phyloP scores from a whole-genome alignment of 2,888 invertebrate genomes.

The Polia nebulosa region DNA sequence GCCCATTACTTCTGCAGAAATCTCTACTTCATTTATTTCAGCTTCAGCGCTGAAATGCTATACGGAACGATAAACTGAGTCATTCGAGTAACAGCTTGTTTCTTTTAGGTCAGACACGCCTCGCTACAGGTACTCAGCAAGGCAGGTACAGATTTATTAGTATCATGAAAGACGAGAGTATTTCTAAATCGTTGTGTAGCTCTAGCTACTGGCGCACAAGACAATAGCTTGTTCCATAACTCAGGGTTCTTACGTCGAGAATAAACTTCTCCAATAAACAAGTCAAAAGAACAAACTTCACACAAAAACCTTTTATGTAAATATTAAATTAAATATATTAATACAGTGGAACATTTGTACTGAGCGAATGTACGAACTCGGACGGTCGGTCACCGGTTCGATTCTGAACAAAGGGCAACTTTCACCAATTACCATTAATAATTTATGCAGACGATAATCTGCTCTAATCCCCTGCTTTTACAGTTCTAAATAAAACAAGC shows the following conservation, averaged over 20 bases:
- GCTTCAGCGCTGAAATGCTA: too few species aligned
- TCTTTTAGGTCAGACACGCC: not conserved
- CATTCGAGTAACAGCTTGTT: too few species aligned
- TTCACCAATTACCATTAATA: conserved; percentile 50
- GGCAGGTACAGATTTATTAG: too few species aligned
- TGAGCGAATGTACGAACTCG: conserved; percentile 34
- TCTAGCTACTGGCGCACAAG: not conserved
- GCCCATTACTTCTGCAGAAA: too few species aligned
- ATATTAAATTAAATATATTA: conserved; percentile 37
- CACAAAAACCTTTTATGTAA: conserved; percentile 32
- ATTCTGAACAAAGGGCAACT: conserved; percentile 58
- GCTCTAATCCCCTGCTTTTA: conserved; percentile 3
- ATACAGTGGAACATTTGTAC: conserved; percentile 31
- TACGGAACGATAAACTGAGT: too few species aligned
- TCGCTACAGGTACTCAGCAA: not conserved
- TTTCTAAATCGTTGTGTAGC: not conserved
- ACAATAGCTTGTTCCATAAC: conserved; percentile 7
- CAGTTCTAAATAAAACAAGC: conserved; percentile 20
- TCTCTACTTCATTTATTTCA: too few species aligned
- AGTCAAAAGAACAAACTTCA: conserved; percentile 13
- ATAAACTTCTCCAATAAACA: conserved; percentile 18
- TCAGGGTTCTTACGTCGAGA: not conserved
- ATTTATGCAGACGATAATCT: conserved; percentile 11
- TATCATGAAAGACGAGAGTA: too few species aligned
- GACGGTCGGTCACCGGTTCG: conserved; percentile 40